Base-by-base conservation (phyloP, 1,140 invertebrate genomes). In the Drosophila watanabei region DNA sequence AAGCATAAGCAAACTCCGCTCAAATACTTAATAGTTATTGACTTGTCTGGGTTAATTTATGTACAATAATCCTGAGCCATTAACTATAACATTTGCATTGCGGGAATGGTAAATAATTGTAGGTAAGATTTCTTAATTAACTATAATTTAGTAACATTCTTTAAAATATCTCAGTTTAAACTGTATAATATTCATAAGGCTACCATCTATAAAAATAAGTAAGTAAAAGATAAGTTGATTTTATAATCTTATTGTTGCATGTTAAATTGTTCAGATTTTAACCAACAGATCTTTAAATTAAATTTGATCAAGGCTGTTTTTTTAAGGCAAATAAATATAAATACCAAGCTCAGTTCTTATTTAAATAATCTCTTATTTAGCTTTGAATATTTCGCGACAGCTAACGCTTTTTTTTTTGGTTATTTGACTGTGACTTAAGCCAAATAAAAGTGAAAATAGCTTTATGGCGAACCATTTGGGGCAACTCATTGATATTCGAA, bases 401-500 rank as follows among this genome's bases (percentile, higher is more conserved):
- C 16, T 13, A 20, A 32, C 10, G 4, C 4, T 2, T 7, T 24
- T 24, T 24, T 24, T 70, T 71, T 24, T 24, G n/a, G 16, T 35
- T 41, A 59, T 60, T 72, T 28, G 41, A 32, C 28, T 16, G 7
- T 33, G 11, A 28, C 30, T 58, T 32, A 24, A 9, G 16, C 16
- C 39, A 41, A 72, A 72, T 20, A 57, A 73, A 73, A 73, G 70
- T 73, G 70, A 52, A 49, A 73, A 60, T 46, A 35, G 13, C 28
- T 71, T 43, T 14, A 37, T 43, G 35, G 24, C 13, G 1, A 33
- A 49, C 35, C 52, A 37, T 33, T 59, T 43, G 2, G 39, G 37
- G 20, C 10, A 60, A 35, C 37, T 73, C 56, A 73, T 73, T 73
- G 69, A 41, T 73, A 73, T 73, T 45, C 70, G 6, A 73, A 73